Conservation (phyloP, 2,797 vertebrate genomes). For the Acrossocheilus wenchowensis region DNA sequence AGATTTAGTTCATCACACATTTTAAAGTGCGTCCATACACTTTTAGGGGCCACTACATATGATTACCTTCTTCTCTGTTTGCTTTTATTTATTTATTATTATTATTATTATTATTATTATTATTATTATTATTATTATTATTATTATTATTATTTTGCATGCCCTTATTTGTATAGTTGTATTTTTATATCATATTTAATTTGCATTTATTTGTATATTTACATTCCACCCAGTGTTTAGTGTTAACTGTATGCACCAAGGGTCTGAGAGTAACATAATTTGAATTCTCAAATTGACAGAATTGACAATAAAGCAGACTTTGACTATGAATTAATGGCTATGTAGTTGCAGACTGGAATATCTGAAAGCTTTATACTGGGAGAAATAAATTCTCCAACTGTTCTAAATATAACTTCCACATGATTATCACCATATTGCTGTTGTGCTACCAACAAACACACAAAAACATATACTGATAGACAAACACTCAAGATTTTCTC, state of each 20-base stretch:
- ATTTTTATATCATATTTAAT: background rate
- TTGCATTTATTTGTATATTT: background rate
- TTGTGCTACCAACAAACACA: conserved; percentile 14
- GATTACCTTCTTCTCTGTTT: background rate
- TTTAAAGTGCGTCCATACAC: background rate
- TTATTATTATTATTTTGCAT: too few species aligned
- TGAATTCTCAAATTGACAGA: background rate
- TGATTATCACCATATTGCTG: conserved; percentile 36
- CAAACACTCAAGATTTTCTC: background rate
- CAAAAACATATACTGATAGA: conserved; percentile 20
- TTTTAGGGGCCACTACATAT: background rate
- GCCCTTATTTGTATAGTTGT: background rate
- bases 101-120: too few species aligned
- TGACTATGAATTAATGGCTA: background rate
- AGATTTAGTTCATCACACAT: background rate
- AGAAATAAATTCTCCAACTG: conserved; percentile 27
- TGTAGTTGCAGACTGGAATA: background rate
- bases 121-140: too few species aligned
- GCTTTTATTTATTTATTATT: background rate
- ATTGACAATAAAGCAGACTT: background rate
- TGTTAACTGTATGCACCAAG: too few species aligned
- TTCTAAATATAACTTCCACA: conserved; percentile 48
- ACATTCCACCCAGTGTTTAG: background rate
- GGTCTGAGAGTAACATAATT: background rate
- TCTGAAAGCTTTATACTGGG: background rate